Evolutionary conservation across 2,113 vertebrate species (phyloP), one percentile per base, ranked within the genome.

Genomic region (Vulpes lagopus): DNA sequence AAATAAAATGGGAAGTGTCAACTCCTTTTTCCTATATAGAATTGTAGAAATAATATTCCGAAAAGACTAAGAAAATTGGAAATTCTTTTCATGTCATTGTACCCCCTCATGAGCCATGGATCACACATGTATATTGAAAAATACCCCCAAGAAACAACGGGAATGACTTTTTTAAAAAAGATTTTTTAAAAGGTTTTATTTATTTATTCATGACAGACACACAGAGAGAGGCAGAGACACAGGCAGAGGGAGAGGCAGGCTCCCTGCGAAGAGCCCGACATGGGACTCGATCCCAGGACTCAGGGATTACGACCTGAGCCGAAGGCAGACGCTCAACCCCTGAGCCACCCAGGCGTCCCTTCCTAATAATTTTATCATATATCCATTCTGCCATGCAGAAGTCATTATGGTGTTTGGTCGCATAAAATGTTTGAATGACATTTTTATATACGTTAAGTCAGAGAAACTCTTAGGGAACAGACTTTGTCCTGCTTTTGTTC

Each of bases 391-490:
- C 8, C 51, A 93, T 88, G 57, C 12, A 73, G 19, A 92, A 90
- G 87, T 71, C 38, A 81, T 59, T 88, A 59, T 30, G 17, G 8
- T 11, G 86, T 92, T 81, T 95, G 25, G 76, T 69, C 30, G 83
- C 30, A 57, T 84, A 82, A 95, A 92, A 57, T 91, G 64, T 85
- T 88, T 90, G 49, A 78, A 85, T 96, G n/a, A 73, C 53, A 55
- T 65, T 94, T 86, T 97, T 64, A 15, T 69, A 84, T 89, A 80
- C 74, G 64, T 92, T 92, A 95, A 80, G 25, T 95, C 35, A 73
- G 62, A 90, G 11, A 73, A 95, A 94, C 79, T 91, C 23, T 84
- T 83, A 91, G 89, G 43, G 20, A 92, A 95, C 51, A 84, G 38
- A 95, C 80, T 43, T 67, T 22, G 89, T 16, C 11, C 65, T 74